Percentiles rank a stretch among this genome's conserved stretches.
Evolutionary conservation across 2,888 invertebrate genomes (phyloP).

Genomic region (Philonicus albiceps): DNA sequence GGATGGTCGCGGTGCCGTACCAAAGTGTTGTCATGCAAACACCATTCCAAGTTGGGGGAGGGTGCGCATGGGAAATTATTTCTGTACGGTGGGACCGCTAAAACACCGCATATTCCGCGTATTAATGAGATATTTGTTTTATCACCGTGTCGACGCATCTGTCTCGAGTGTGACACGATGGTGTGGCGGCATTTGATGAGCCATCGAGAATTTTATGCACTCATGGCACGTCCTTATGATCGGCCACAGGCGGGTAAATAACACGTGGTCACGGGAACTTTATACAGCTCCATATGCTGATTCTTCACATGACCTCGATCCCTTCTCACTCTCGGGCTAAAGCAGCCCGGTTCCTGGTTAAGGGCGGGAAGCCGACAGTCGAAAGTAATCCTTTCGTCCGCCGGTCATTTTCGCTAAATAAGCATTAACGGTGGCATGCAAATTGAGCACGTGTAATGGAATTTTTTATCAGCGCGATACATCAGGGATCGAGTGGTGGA

Average conservation of each 20-base stretch:
- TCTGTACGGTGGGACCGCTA: background rate
- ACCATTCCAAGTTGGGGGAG: background rate
- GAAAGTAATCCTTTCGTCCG: background rate
- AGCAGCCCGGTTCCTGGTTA: background rate
- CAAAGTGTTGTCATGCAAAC: background rate
- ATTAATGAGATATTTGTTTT: slow-evolving; percentile 21
- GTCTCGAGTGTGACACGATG: background rate
- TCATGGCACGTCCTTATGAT: slow-evolving; percentile 9
- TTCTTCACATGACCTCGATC: background rate
- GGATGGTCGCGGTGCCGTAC: background rate
- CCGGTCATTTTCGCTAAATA: slow-evolving; percentile 29
- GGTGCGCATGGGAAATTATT: background rate
- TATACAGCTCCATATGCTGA: background rate
- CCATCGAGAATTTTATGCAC: background rate
- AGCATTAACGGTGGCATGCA: slow-evolving; percentile 29
- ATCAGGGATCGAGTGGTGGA: slow-evolving; percentile 39
- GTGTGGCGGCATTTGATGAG: background rate
- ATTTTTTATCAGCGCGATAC: slow-evolving; percentile 36
- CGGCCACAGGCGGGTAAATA: background rate
- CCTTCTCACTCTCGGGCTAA: background rate
- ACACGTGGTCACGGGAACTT: background rate
- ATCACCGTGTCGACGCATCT: background rate
- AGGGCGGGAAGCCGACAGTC: background rate
- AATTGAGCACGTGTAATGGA: slow-evolving; percentile 39
- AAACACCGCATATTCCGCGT: background rate